These are phyloP conservation scores for Anguilla megastoma DNA, from an alignment of 2,797 vertebrate species.

Conservation along the genomic window DNA sequence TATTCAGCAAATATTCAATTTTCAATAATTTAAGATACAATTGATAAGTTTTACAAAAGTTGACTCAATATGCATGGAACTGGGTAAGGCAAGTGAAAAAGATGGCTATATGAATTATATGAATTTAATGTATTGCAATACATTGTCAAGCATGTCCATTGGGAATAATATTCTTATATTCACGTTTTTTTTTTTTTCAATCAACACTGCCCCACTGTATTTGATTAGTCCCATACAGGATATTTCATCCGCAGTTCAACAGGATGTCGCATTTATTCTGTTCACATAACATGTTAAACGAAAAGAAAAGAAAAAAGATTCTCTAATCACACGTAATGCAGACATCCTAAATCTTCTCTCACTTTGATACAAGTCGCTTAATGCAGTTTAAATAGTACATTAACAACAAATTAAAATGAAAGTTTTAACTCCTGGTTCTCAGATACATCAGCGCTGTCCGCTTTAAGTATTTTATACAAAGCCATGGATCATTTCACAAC, in stretches of 20 bases:
- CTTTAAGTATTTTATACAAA: conserved; percentile 49
- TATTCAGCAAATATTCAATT: conserved; percentile 89
- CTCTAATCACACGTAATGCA: not conserved
- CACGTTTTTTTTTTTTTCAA: not conserved
- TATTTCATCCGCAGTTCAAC: conserved; percentile 19
- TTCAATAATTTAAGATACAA: conserved; percentile 69
- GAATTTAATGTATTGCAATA: conserved; percentile 54
- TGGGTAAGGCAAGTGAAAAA: conserved; percentile 91
- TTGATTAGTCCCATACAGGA: conserved; percentile 1
- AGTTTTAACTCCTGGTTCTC: conserved; percentile 3
- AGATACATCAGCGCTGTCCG: conserved; percentile 19
- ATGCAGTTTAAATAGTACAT: conserved; percentile 17
- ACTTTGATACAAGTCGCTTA: conserved; percentile 6
- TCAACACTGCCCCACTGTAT: not conserved
- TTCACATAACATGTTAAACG: conserved; percentile 62
- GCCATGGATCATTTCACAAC: conserved; percentile 50
- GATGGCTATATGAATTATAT: conserved; percentile 61
- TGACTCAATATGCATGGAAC: conserved; percentile 82
- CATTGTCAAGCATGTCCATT: conserved; percentile 25
- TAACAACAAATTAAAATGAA: not conserved
- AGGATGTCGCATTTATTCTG: conserved; percentile 39
- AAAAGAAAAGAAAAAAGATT: not conserved
- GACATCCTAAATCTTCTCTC: conserved; percentile 9
- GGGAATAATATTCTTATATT: conserved; percentile 21
- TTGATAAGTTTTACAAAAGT: conserved; percentile 77